phyloP scores from a whole-genome alignment of 2,888 invertebrate genomes.

The Oconnorella tubifera region DNA sequence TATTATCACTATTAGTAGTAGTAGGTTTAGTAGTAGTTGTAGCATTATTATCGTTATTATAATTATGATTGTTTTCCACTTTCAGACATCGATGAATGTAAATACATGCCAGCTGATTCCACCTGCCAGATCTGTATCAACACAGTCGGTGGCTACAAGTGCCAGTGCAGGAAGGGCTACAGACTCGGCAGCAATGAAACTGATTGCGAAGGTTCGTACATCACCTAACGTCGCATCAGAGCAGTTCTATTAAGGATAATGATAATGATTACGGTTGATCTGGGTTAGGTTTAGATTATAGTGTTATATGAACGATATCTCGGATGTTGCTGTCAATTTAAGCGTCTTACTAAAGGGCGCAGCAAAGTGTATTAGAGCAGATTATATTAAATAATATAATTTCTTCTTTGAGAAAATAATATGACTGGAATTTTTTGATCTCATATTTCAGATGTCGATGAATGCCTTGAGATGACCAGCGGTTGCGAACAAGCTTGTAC shows the following conservation, averaged over 20 bases:
- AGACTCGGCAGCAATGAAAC: conserved; percentile 2
- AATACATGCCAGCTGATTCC: background rate
- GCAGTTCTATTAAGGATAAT: no score
- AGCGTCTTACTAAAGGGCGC: no score
- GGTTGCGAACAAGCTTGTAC: conserved; percentile 13
- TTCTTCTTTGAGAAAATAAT: no score
- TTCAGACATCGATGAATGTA: conserved; percentile 9
- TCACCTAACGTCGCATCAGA: background rate
- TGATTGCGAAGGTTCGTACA: background rate
- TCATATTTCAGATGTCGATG: conserved; percentile 11
- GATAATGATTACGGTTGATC: no score
- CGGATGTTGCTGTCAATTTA: no score
- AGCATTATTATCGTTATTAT: no score
- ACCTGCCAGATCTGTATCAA: conserved; percentile 3
- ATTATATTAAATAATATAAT: no score
- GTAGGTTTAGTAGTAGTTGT: no score
- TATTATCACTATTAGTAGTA: no score
- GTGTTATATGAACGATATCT: no score
- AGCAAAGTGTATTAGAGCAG: conserved; percentile 1
- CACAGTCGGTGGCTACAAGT: conserved; percentile 6
- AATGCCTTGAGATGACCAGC: conserved; percentile 12
- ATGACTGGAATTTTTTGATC: no score
- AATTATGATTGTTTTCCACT: background rate
- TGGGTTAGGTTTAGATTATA: no score
- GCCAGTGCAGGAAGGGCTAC: conserved; percentile 8